Base-by-base conservation (phyloP, 2,888 invertebrate genomes). In the Drosophila yooni region DNA sequence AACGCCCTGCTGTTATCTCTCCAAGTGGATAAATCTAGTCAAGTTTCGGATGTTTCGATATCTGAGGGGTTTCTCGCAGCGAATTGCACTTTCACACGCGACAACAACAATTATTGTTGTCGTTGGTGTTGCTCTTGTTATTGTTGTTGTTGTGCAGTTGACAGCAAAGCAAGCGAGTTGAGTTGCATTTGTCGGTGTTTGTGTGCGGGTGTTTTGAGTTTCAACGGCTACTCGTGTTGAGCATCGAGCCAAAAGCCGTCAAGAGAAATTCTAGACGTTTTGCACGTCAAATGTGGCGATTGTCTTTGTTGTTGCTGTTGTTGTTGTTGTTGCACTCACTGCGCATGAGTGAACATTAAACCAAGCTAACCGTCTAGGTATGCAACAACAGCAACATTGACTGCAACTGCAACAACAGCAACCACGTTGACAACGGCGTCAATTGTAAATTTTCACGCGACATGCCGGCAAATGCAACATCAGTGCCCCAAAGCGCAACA, bases 261-360 rank as follows among this genome's bases (percentile, higher is more conserved):
- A 75, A 81, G 70, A 76, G 87, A 90, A 89, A 88, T 87, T 87
- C 89, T 83, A 89, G 91, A 90, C 90, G 89, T 78, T 79, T 90
- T 83, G 70, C 76, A 81, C 80, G 79, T 90, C 89, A 89, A 83
- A 79, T 81, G 79, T 82, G 74, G 81, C 69, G 54, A 40, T 50
- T 71, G 62, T 60, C 33, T 33, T 33, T 78, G 48, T 43, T 58
- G 57, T 50, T 70, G 54, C n/a, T 72, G 62, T 2, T 52, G 51
- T 15, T 76, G 69, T 18, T 61, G 70, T 43, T 72, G 71, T 50
- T 77, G 73, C 65, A 58, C 81, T 86, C 77, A 83, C 66, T 81
- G 89, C 90, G 89, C 90, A 87, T 90, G 90, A 90, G 89, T 87
- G 89, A 83, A 79, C 89, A 87, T 81, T 77, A 85, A 75, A 82